Conservation (phyloP, 2,888 invertebrate species). For the Platynereis dumerilii region DNA sequence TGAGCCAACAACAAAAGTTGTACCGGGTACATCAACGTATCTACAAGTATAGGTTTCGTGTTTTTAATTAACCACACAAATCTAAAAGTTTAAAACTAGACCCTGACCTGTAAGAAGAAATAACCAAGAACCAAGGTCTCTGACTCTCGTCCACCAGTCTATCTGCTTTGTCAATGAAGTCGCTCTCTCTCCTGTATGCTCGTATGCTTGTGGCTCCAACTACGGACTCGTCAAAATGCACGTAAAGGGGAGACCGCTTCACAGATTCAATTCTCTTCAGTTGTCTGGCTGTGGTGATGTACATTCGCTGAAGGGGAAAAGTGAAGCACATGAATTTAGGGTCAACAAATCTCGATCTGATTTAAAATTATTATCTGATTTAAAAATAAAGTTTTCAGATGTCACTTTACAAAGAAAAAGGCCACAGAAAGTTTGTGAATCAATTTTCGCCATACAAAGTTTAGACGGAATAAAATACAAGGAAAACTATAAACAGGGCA, state of each 20-base stretch:
- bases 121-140: constrained; percentile 21
- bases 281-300: constrained; percentile 12
- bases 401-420: no score
- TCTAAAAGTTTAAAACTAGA: not conserved
- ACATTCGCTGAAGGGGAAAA: constrained; percentile 8
- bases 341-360: no score
- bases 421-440: not conserved
- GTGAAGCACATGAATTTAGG: not conserved
- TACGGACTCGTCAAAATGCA: constrained; percentile 20
- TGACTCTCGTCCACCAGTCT: constrained; percentile 22
- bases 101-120: constrained; percentile 12
- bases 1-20: no score
- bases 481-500: no score
- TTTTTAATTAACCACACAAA: no score
- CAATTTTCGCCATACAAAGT: not conserved
- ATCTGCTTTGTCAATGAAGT: constrained; percentile 11
- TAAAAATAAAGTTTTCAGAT: no score
- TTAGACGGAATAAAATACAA: not conserved
- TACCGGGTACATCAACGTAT: no score
- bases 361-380: no score
- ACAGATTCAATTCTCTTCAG: constrained; percentile 20
- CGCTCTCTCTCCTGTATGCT: constrained; percentile 16
- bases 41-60: no score
- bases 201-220: constrained; percentile 14
- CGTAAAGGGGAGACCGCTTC: constrained; percentile 18